These are phyloP conservation scores for Adelges cooleyi DNA, from an alignment of 1,140 invertebrate species.

Conservation along the genomic window DNA sequence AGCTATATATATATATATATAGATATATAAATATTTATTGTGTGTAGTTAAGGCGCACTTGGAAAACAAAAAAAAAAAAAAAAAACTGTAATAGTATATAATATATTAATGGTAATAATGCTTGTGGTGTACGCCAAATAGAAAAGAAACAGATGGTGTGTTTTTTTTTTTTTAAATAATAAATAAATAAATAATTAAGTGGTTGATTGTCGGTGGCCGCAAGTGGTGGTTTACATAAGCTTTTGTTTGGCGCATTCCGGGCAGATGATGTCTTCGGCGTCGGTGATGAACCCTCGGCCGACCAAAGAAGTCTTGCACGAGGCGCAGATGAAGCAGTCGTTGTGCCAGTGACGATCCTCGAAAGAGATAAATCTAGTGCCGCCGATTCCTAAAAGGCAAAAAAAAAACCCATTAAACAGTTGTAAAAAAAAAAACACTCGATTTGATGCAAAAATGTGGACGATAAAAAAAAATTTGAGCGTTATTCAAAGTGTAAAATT, in stretches of 20 bases:
- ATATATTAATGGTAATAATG: too few relatives aligned
- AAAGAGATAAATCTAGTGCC: constrained; percentile 99
- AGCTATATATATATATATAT: too few relatives aligned
- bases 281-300: constrained; percentile 97
- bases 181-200: too few relatives aligned
- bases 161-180: too few relatives aligned
- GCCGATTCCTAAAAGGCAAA: constrained; percentile 65
- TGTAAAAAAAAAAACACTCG: background rate
- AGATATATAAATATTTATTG: too few relatives aligned
- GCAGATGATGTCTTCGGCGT: constrained; percentile 92
- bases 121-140: too few relatives aligned
- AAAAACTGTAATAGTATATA: too few relatives aligned
- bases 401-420: background rate
- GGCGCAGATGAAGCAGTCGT: constrained; percentile 97
- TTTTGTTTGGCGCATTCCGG: constrained; percentile 97
- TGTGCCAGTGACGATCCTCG: constrained; percentile 99
- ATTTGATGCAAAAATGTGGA: background rate
- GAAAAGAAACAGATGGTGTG: too few relatives aligned
- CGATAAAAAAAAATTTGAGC: background rate
- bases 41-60: too few relatives aligned
- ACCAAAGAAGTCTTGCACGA: constrained; percentile 90
- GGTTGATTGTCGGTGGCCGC: too few relatives aligned
- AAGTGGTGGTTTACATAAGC: constrained; percentile 71
- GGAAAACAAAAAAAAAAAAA: too few relatives aligned
- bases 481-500: too few relatives aligned